Evolutionary conservation across 1,140 invertebrate genomes (phyloP).

Genomic region (Mycetomoellerius zeteki): DNA sequence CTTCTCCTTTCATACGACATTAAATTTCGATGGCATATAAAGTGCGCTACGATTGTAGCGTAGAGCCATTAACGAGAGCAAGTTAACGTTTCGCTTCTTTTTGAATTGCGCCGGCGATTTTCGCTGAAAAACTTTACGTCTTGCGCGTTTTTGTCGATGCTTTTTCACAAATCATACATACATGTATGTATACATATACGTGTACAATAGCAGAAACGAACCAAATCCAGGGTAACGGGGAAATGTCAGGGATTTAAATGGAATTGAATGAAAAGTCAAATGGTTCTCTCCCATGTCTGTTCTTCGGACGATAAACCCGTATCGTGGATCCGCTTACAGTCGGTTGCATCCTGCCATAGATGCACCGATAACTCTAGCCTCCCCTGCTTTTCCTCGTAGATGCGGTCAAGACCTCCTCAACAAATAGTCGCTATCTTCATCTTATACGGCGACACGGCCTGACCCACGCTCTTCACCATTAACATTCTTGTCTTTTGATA

Average conservation of each 20-base stretch:
- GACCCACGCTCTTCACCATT: constrained; percentile 22
- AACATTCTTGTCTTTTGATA: constrained; percentile 33
- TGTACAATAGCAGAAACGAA: constrained; percentile 27
- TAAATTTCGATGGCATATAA: constrained; percentile 1
- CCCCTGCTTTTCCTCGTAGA: constrained; percentile 29
- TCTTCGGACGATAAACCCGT: constrained; percentile 49
- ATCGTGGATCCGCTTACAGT: constrained; percentile 48
- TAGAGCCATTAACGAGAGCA: background rate
- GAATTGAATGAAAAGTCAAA: constrained; percentile 73
- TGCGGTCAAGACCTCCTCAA: background rate
- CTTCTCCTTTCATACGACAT: background rate
- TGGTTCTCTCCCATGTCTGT: constrained; percentile 61
- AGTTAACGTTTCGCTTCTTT: background rate
- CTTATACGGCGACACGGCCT: background rate
- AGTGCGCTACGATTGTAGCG: background rate
- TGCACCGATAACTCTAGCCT: constrained; percentile 41
- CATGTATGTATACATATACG: constrained; percentile 4
- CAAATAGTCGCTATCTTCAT: background rate
- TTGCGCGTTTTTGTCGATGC: constrained; percentile 21
- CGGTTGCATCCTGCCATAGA: constrained; percentile 32
- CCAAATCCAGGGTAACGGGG: constrained; percentile 71
- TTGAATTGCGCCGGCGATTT: background rate
- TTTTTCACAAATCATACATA: constrained; percentile 15
- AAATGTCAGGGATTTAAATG: constrained; percentile 73
- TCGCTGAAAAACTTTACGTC: constrained; percentile 14